Evolutionary conservation across 2,888 invertebrate genomes (phyloP), one percentile per base, ranked within the genome.

Genomic region (Hydropsyche betteni): DNA sequence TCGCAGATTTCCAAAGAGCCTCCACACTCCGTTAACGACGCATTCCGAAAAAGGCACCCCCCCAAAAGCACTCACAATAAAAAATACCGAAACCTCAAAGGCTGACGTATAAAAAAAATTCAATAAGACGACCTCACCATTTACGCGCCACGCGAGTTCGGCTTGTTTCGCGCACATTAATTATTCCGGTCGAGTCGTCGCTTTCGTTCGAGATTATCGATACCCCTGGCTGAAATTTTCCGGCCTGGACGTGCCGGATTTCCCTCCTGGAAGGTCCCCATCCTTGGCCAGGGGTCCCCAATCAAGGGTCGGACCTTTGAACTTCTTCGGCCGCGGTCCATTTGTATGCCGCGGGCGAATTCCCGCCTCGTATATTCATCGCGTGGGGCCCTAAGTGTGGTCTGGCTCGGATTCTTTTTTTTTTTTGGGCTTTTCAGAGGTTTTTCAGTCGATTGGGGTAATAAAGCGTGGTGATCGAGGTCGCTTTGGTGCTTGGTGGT

Each of bases 301-400:
- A 64, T 64, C 64, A 64, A 34, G 64, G 34, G 12, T 64, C 34
- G n/a, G 64, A 64, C 64, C 64, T 64, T 64, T 64, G 64, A 64
- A 64, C 64, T 64, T 64, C 12, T 4, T 24, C 33, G 61, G 61
- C 61, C 5, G 33, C 14, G 24, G 24, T 33, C 61, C 36, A 64
- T 64, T 64, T 64, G 64, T 64, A 64, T 64, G 64, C 64, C 34
- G 34, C 33, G 36, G 34, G 36, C 64, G 36, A 14, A 4, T 14
- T 16, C 36, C 34, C 64, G 36, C 33, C 33, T 34, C 36, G 64
- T 64, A 44, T 44, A 64, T 64, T 64, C 64, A 61, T 36, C 64
- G 12, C 64, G 34, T 61, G 64, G 6, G 8, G 64, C 36, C 34
- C 64, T 64, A 44, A 44, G 44, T 44, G 44, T 44, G 44, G 44